Percentiles rank a stretch among this genome's conserved stretches.
These are phyloP conservation scores for Notechis scutatus DNA, from an alignment of 2,113 vertebrate species.

Conservation along the genomic window DNA sequence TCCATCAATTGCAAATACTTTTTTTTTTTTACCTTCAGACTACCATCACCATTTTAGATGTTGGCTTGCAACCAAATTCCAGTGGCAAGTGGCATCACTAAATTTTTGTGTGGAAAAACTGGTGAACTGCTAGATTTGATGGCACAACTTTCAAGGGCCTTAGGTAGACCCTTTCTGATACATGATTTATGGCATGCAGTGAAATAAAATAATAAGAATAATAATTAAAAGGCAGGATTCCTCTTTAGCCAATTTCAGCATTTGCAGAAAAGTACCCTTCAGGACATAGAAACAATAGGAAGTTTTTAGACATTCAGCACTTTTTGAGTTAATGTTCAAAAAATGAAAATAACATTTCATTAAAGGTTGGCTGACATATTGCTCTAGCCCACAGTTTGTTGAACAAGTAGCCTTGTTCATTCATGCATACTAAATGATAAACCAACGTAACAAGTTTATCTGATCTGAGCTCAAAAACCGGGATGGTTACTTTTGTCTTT, in stretches of 20 bases:
- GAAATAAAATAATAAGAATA: background rate
- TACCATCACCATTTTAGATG: background rate
- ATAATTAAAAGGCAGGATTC: background rate
- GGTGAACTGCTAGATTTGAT: background rate
- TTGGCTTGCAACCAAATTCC: background rate
- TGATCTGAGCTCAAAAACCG: too few relatives aligned
- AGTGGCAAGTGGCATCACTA: background rate
- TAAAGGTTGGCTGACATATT: background rate
- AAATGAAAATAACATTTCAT: background rate
- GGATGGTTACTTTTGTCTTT: too few relatives aligned
- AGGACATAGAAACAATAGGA: background rate
- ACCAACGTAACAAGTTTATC: too few relatives aligned
- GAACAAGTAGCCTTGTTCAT: background rate
- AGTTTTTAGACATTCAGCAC: background rate
- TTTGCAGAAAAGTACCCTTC: background rate
- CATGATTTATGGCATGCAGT: background rate
- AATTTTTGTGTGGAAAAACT: background rate
- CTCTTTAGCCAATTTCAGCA: background rate
- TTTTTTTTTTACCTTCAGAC: background rate
- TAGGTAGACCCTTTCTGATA: background rate
- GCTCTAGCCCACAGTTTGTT: background rate
- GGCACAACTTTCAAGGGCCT: background rate
- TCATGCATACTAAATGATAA: background rate
- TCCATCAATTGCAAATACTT: background rate
- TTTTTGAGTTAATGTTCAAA: background rate